Conservation (phyloP, 1,140 invertebrate species). For the Lasioglossum albipes region DNA sequence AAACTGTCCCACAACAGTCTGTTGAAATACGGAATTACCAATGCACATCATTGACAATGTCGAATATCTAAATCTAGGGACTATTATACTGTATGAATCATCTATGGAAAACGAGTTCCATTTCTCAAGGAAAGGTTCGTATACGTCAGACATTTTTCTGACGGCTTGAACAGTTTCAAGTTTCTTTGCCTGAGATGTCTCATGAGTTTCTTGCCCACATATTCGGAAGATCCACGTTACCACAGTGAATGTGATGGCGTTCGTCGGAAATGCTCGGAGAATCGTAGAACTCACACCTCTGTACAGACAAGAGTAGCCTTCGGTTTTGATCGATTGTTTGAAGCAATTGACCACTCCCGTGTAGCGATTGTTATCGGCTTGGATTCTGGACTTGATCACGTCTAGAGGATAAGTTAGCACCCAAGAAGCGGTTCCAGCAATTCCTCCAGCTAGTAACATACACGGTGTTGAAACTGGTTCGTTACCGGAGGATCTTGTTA, state of each 20-base stretch:
- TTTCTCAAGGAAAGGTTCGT: conserved; percentile 15
- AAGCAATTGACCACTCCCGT: conserved; percentile 87
- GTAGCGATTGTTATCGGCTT: conserved; percentile 87
- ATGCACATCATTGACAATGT: not conserved
- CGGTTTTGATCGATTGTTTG: conserved; percentile 83
- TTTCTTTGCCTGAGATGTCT: accelerated
- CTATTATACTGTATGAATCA: not conserved
- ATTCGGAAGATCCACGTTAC: conserved; percentile 87
- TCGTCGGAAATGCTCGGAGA: conserved; percentile 94
- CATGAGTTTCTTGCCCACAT: conserved; percentile 44
- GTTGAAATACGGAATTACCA: not conserved
- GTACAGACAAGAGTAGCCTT: conserved; percentile 86
- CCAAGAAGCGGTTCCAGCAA: conserved; percentile 93
- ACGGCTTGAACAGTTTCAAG: not conserved
- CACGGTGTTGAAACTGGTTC: conserved; percentile 79
- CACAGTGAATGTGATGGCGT: conserved; percentile 93
- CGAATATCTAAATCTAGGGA: conserved; percentile 5
- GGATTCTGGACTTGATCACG: conserved; percentile 93
- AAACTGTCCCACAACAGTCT: not conserved
- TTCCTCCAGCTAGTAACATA: conserved; percentile 89
- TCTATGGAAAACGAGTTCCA: conserved; percentile 32
- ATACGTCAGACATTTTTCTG: not conserved
- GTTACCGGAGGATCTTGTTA: conserved; percentile 62
- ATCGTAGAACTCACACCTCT: conserved; percentile 88
- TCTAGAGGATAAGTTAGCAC: conserved; percentile 92